Evolutionary conservation across 1,140 invertebrate genomes (phyloP).

Genomic region (Paraescarpia echinospica): DNA sequence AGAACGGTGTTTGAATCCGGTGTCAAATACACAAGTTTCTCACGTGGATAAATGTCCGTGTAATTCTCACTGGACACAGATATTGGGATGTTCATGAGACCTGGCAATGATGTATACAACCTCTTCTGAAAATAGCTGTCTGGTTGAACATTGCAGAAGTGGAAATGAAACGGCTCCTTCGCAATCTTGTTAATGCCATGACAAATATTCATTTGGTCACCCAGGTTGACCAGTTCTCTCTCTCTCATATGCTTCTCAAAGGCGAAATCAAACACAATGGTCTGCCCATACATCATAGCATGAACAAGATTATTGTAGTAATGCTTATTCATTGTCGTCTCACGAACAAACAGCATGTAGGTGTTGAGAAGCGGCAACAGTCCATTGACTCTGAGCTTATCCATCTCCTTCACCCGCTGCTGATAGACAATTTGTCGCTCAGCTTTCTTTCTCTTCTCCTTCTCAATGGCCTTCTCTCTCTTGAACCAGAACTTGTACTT

Average conservation of each 20-base stretch:
- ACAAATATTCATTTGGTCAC: background rate
- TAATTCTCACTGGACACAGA: conserved; percentile 17
- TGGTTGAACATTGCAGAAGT: conserved; percentile 22
- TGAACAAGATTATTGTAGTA: conserved; percentile 19
- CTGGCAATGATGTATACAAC: background rate
- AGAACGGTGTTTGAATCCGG: conserved; percentile 28
- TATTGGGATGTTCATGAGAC: conserved; percentile 11
- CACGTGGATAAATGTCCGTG: conserved; percentile 26
- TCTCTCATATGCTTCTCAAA: conserved; percentile 23
- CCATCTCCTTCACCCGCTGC: background rate
- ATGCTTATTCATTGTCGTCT: background rate
- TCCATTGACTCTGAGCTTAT: background rate
- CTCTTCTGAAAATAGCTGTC: background rate
- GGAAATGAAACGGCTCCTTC: conserved; percentile 27
- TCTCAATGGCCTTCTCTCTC: conserved; percentile 12
- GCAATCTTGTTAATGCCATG: conserved; percentile 27
- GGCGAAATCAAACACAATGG: conserved; percentile 25
- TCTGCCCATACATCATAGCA: conserved; percentile 21
- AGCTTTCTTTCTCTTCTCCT: conserved; percentile 15
- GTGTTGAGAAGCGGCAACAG: conserved; percentile 10
- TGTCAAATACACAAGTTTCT: conserved; percentile 35
- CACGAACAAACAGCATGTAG: background rate
- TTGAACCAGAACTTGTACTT: conserved; percentile 23
- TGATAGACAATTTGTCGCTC: background rate
- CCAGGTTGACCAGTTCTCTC: conserved; percentile 23